Base-by-base conservation (phyloP, 2,797 vertebrate genomes). In the Somateria mollissima region DNA sequence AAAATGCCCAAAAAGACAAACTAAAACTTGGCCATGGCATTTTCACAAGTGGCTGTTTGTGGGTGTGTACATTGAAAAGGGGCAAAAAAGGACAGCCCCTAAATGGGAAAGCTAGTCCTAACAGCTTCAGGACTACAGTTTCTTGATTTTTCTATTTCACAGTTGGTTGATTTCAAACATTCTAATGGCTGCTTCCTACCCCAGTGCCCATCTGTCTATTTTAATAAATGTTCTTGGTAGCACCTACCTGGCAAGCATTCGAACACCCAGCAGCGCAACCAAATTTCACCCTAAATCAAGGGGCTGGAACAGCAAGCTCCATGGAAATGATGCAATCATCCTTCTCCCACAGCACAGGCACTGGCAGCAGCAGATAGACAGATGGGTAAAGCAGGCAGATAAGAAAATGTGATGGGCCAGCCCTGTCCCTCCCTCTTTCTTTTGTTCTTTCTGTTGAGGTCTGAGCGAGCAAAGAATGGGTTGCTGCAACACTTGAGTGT, bases 111-210 rank as follows among this genome's bases (percentile, higher is more conserved):
- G 73, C 54, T 84, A 79, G 69, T 89, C 95, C 51, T 89, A 97
- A 94, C 76, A 73, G 45, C 77, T 96, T 56, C 78, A 70, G 81
- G 67, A 97, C 97, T 92, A 94, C 32, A 95, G 41, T 95, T 97
- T 95, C 89, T 94, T 96, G 79, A 96, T 96, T 97, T 97, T 98
- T 95, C 96, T 90, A 96, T 97, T 98, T 98, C 96, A 97, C 94
- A 96, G 94, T 95, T 94, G 92, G 88, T 94, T 96, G 92, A 87
- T 95, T 97, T 95, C 95, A 96, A 89, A 94, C 89, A 96, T 96
- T 97, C 95, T 95, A 94, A 97, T 93, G 86, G 73, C 87, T 85
- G 71, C 89, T 96, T 94, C 92, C 79, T 96, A 95, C 53, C 91
- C 77, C 78, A 86, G 74, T 85, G 89, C 39, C 96, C 88, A 91